phyloP scores from a whole-genome alignment of 2,113 vertebrate species.

The Sander lucioperca region DNA sequence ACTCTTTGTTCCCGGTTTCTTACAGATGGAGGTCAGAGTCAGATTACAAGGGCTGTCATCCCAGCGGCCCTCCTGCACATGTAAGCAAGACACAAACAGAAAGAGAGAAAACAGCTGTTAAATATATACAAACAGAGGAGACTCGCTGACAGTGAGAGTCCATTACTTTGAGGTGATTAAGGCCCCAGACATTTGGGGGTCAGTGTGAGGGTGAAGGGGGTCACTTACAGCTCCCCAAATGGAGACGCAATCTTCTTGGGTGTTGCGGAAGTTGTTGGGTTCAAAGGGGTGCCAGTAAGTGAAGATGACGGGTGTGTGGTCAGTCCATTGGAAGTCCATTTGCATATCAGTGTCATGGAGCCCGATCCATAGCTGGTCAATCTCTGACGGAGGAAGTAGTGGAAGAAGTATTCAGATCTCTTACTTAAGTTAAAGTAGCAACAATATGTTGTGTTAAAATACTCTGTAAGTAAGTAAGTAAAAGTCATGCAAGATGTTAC shows the following conservation, averaged over 20 bases:
- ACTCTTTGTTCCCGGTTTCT: slow-evolving; percentile 90
- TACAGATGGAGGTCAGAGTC: slow-evolving; percentile 95
- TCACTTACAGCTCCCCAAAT: slow-evolving; percentile 95
- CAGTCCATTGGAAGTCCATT: slow-evolving; percentile 99
- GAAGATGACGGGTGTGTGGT: slow-evolving; percentile 92
- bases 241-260: slow-evolving; percentile 94
- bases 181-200: background rate
- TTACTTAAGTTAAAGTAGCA: background rate
- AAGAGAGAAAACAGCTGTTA: slow-evolving; percentile 63
- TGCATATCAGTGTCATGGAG: slow-evolving; percentile 94
- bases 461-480: no score
- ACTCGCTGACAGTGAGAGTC: background rate
- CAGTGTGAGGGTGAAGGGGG: background rate
- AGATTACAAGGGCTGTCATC: slow-evolving; percentile 97
- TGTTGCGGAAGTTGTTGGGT: slow-evolving; percentile 97
- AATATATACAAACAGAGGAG: slow-evolving; percentile 41
- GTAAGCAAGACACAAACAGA: slow-evolving; percentile 53
- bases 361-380: slow-evolving; percentile 96
- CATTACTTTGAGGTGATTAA: slow-evolving; percentile 11
- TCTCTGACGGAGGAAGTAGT: slow-evolving; percentile 79
- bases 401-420: background rate
- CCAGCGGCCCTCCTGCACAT: slow-evolving; percentile 93
- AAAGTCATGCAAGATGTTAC: background rate
- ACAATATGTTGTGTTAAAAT: background rate
- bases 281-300: slow-evolving; percentile 97